Conservation (phyloP, 2,888 invertebrate species). For the Plemyria rubiginata region DNA sequence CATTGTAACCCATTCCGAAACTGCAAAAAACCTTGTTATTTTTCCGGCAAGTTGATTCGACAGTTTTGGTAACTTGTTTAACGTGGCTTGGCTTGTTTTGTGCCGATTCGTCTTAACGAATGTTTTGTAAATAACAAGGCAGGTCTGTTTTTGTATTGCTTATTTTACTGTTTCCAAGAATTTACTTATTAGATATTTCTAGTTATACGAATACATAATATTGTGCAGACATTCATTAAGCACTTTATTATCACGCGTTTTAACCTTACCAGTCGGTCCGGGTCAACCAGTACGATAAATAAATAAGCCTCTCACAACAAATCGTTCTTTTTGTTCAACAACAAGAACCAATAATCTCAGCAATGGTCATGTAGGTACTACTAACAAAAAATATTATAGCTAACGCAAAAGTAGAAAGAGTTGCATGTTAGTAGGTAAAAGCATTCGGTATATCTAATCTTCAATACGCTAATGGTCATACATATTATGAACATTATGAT, state of each 20-base stretch:
- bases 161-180: neutral
- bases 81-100: neutral
- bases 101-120: neutral
- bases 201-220: neutral
- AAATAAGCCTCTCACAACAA: slow-evolving; percentile 14
- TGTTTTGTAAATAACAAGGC: neutral
- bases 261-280: slow-evolving; percentile 46
- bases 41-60: slow-evolving; percentile 2
- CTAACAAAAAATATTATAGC: neutral
- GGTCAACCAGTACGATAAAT: slow-evolving; percentile 49
- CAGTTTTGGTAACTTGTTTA: neutral
- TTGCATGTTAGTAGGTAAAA: too few relatives aligned
- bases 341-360: neutral
- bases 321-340: neutral
- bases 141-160: neutral
- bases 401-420: too few relatives aligned
- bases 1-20: slow-evolving; percentile 5
- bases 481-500: too few relatives aligned
- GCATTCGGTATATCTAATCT: too few relatives aligned
- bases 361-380: neutral
- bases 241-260: slow-evolving; percentile 34
- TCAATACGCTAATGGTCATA: too few relatives aligned
- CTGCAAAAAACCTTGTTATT: slow-evolving; percentile 5
- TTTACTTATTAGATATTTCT: neutral
- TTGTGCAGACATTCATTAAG: slow-evolving; percentile 22